Evolutionary conservation across 2,888 invertebrate genomes (phyloP).

Genomic region (Molanna angustata): DNA sequence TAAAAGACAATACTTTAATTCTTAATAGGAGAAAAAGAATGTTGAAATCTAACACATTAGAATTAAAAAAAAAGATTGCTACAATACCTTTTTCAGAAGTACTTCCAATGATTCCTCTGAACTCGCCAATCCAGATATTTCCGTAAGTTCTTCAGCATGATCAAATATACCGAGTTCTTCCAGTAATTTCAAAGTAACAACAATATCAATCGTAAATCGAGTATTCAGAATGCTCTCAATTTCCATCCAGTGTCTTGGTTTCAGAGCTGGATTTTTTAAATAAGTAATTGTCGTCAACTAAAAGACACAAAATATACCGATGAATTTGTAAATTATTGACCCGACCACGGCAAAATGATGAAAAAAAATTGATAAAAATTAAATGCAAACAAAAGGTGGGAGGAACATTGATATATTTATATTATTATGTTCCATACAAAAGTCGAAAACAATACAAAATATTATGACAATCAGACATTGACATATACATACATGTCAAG

Average conservation of each 20-base stretch:
- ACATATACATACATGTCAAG: too few species aligned
- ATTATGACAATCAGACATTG: too few species aligned
- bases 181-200: constrained; percentile 63
- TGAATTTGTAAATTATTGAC: neutral
- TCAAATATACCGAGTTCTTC: constrained; percentile 74
- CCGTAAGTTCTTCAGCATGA: constrained; percentile 71
- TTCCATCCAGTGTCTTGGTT: constrained; percentile 79
- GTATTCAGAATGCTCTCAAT: constrained; percentile 71
- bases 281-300: constrained; percentile 75
- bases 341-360: too few species aligned
- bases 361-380: neutral
- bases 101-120: constrained; percentile 82
- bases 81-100: constrained; percentile 68
- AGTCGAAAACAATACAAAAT: too few species aligned
- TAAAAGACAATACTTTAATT: neutral
- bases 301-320: constrained; percentile 32
- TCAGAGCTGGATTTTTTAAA: constrained; percentile 75
- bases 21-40: neutral
- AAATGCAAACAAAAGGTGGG: neutral
- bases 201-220: constrained; percentile 69
- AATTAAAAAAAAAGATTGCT: neutral
- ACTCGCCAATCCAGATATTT: constrained; percentile 83
- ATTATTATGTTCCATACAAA: too few species aligned
- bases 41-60: neutral
- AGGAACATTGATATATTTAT: neutral